A percentile compares a stretch with the other conserved stretches of the same genome.
These are phyloP conservation scores for Pelobates cultripes DNA, from an alignment of 2,797 vertebrate genomes.

Conservation along the genomic window DNA sequence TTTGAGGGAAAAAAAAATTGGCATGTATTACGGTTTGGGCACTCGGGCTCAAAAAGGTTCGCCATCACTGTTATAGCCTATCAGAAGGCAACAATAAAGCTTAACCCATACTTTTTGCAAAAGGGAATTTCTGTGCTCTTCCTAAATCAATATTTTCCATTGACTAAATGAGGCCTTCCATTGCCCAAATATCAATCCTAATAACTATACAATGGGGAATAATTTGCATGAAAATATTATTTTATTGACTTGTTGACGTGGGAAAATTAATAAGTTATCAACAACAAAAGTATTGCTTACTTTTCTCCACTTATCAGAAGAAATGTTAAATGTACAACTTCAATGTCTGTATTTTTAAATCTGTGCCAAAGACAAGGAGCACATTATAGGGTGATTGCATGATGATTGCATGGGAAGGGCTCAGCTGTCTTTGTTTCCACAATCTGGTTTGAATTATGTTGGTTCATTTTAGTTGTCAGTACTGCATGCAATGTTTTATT, in stretches of 20 bases:
- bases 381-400: background rate
- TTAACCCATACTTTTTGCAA: too few relatives aligned
- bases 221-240: too few relatives aligned
- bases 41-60: too few relatives aligned
- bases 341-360: background rate
- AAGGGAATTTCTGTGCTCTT: too few relatives aligned
- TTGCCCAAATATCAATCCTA: too few relatives aligned
- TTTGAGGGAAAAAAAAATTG: too few relatives aligned
- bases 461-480: background rate
- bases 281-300: background rate
- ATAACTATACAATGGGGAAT: too few relatives aligned
- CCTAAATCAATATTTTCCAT: too few relatives aligned
- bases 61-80: too few relatives aligned
- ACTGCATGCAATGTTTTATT: background rate
- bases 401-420: slow-evolving; percentile 10
- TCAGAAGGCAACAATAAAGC: too few relatives aligned
- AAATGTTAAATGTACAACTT: background rate
- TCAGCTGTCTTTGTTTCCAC: background rate
- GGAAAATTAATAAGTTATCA: background rate
- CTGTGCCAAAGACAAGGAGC: background rate
- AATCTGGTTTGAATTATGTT: background rate
- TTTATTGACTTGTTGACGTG: background rate
- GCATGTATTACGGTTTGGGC: too few relatives aligned
- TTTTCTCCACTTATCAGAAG: background rate
- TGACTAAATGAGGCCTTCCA: too few relatives aligned